A percentile compares a stretch with the other conserved stretches of the same genome.
Conservation (phyloP, 1,140 invertebrate genomes). For the Tetranychus urticae region DNA sequence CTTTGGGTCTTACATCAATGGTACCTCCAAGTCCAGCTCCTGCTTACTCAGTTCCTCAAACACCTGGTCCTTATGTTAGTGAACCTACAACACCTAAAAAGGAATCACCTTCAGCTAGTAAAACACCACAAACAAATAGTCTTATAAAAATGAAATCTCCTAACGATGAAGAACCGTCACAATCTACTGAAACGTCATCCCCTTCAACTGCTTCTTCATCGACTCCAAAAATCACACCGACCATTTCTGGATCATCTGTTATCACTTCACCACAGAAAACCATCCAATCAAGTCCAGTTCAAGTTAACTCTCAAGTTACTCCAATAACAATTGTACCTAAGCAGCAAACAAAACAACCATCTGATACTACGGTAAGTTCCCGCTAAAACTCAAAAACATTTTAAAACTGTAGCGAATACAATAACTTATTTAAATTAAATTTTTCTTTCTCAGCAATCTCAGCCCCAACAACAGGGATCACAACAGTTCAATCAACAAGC, state of each 20-base stretch:
- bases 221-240: background rate
- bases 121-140: too few species aligned
- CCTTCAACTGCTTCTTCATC: background rate
- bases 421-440: too few species aligned
- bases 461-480: background rate
- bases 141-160: too few species aligned
- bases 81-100: background rate
- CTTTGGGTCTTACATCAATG: conserved; percentile 34
- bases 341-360: too few species aligned
- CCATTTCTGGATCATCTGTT: conserved; percentile 14
- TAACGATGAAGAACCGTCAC: too few species aligned
- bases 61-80: background rate
- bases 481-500: background rate
- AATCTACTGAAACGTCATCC: too few species aligned
- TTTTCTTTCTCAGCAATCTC: background rate
- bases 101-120: too few species aligned
- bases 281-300: background rate
- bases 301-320: background rate
- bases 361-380: too few species aligned
- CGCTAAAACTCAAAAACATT: too few species aligned
- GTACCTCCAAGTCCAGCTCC: conserved; percentile 4
- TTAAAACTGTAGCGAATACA: too few species aligned
- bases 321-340: too few species aligned
- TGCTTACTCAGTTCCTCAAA: background rate
- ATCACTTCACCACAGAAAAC: conserved; percentile 14